These are phyloP conservation scores for Pecten maximus DNA, from an alignment of 2,888 invertebrate genomes.

Conservation along the genomic window DNA sequence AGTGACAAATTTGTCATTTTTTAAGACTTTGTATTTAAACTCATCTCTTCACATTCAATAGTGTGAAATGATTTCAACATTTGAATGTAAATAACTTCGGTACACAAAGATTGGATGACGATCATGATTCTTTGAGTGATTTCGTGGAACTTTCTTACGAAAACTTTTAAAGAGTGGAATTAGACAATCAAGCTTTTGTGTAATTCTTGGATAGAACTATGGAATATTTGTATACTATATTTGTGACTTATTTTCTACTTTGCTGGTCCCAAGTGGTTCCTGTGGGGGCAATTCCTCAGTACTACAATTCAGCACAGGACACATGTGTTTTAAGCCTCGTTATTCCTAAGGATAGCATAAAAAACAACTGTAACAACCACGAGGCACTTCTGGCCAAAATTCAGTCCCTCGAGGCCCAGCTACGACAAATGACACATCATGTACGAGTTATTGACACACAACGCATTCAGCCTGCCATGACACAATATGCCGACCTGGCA, in stretches of 20 bases:
- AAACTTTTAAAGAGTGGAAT: neutral
- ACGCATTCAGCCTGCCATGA: neutral
- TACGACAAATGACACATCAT: constrained; percentile 42
- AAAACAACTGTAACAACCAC: constrained; percentile 68
- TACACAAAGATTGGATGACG: neutral
- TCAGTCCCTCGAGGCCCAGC: constrained; percentile 58
- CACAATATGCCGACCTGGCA: neutral
- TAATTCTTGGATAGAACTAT: neutral
- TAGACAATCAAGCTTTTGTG: neutral
- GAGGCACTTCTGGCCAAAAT: constrained; percentile 58
- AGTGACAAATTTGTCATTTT: neutral
- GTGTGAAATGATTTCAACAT: neutral
- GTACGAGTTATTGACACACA: constrained; percentile 52
- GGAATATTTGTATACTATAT: neutral
- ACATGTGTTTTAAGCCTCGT: constrained; percentile 71
- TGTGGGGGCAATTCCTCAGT: neutral
- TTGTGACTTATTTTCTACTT: neutral
- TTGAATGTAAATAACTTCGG: neutral
- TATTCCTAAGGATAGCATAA: constrained; percentile 72
- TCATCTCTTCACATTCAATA: neutral
- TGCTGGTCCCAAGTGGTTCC: neutral
- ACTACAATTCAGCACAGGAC: constrained; percentile 52
- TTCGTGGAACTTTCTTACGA: neutral
- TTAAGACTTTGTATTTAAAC: neutral
- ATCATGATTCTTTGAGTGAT: neutral